Evolutionary conservation across 2,113 vertebrate species (phyloP).

Genomic region (Parus major): DNA sequence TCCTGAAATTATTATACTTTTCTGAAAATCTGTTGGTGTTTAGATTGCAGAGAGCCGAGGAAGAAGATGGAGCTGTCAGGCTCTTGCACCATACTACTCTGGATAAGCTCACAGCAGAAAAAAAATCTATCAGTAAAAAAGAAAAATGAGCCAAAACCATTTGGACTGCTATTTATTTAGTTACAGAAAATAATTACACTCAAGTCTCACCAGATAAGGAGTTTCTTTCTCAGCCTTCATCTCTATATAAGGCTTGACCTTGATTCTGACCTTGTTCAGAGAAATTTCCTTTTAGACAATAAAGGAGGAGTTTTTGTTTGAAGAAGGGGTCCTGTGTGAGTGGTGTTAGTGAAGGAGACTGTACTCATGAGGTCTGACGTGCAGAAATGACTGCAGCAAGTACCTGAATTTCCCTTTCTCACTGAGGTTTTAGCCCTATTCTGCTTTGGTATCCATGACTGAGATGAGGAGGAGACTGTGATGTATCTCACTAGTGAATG

Average conservation of each 20-base stretch:
- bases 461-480: not conserved
- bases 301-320: not conserved
- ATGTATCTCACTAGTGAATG: not conserved
- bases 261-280: not conserved
- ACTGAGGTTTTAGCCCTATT: not conserved
- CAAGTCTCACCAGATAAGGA: not conserved
- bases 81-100: conserved; percentile 32
- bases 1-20: conserved; percentile 67
- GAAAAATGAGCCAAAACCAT: not conserved
- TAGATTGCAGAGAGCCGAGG: conserved; percentile 36
- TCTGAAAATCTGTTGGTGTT: conserved; percentile 21
- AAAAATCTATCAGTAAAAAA: conserved; percentile 72
- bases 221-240: not conserved
- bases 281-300: not conserved
- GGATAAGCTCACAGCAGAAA: conserved; percentile 73
- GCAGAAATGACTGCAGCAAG: not conserved
- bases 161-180: not conserved
- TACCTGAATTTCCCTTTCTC: not conserved
- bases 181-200: conserved; percentile 18
- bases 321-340: not conserved
- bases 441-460: not conserved
- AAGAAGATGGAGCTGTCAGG: not conserved
- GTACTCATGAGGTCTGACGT: not conserved
- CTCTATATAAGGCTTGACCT: not conserved
- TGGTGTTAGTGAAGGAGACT: not conserved